A percentile compares a stretch with the other conserved stretches of the same genome.
phyloP scores from a whole-genome alignment of 2,888 invertebrate genomes.

The Mechanitis mazaeus region DNA sequence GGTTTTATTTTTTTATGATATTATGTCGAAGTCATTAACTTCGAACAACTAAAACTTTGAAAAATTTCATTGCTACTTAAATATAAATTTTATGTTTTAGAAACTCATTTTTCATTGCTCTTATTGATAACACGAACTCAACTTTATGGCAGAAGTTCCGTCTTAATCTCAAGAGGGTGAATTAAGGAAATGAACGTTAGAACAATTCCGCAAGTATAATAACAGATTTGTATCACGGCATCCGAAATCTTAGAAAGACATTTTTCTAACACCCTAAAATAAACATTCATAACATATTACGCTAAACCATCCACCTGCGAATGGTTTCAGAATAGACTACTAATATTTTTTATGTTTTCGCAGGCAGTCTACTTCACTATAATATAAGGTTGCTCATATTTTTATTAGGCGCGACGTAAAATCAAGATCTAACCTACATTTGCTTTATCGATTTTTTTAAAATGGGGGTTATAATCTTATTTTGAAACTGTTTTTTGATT shows the following conservation, averaged over 20 bases:
- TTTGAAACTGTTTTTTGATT: too few relatives aligned
- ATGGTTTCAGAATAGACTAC: slow-evolving; percentile 41
- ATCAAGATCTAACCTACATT: slow-evolving; percentile 16
- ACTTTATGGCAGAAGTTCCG: slow-evolving; percentile 9
- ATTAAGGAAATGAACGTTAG: slow-evolving; percentile 1
- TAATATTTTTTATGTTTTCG: slow-evolving; percentile 62
- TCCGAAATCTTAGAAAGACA: slow-evolving; percentile 35
- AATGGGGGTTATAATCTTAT: too few relatives aligned
- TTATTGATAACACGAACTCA: slow-evolving; percentile 4
- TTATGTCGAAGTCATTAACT: slow-evolving; percentile 31
- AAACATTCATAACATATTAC: slow-evolving; percentile 48
- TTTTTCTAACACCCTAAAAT: slow-evolving; percentile 53
- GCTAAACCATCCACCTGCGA: slow-evolving; percentile 35
- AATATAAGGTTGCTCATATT: slow-evolving; percentile 61
- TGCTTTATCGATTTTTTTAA: too few relatives aligned
- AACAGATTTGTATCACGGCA: slow-evolving; percentile 20
- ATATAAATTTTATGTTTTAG: not conserved
- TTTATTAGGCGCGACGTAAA: slow-evolving; percentile 59
- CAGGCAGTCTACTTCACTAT: slow-evolving; percentile 60
- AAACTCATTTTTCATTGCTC: slow-evolving; percentile 9
- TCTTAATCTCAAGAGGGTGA: slow-evolving; percentile 9
- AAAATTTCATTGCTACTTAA: not conserved
- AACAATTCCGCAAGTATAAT: slow-evolving; percentile 1
- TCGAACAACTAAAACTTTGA: slow-evolving; percentile 34
- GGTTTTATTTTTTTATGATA: too few relatives aligned